These are phyloP conservation scores for Eurosta solidaginis DNA, from an alignment of 1,140 invertebrate species.

Conservation along the genomic window DNA sequence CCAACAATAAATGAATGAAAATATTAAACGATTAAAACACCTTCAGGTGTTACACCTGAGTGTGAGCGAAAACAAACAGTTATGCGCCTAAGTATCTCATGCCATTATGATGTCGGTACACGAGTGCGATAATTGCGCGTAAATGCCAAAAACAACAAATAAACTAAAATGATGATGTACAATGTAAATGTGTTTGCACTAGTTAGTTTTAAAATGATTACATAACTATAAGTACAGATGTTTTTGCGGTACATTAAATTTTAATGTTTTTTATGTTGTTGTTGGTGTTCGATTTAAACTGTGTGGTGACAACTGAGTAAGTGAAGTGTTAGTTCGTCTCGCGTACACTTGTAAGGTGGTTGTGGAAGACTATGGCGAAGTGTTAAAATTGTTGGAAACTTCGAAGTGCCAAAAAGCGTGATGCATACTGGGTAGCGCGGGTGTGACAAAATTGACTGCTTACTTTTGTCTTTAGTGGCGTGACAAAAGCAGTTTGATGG, in stretches of 20 bases:
- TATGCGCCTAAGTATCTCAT: neutral
- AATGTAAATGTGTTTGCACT: neutral
- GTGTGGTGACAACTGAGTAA: neutral
- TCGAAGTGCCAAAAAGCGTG: constrained; percentile 8
- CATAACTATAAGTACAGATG: neutral
- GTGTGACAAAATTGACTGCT: neutral
- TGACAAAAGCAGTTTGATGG: neutral
- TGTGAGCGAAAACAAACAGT: neutral
- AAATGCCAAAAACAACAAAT: constrained; percentile 12
- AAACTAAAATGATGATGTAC: neutral
- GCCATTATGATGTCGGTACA: neutral
- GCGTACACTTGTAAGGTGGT: neutral
- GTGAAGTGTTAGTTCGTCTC: neutral
- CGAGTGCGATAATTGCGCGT: neutral
- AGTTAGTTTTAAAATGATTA: no score
- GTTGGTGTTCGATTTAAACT: neutral
- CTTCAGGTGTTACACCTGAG: neutral
- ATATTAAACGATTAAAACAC: neutral
- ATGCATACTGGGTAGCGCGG: neutral
- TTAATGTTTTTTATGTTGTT: neutral
- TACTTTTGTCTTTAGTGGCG: neutral
- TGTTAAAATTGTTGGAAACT: constrained; percentile 17
- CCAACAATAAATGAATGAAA: neutral
- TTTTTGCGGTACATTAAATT: neutral
- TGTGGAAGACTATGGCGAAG: neutral